phyloP scores from a whole-genome alignment of 2,113 vertebrate species.

The Oostethus manadensis region DNA sequence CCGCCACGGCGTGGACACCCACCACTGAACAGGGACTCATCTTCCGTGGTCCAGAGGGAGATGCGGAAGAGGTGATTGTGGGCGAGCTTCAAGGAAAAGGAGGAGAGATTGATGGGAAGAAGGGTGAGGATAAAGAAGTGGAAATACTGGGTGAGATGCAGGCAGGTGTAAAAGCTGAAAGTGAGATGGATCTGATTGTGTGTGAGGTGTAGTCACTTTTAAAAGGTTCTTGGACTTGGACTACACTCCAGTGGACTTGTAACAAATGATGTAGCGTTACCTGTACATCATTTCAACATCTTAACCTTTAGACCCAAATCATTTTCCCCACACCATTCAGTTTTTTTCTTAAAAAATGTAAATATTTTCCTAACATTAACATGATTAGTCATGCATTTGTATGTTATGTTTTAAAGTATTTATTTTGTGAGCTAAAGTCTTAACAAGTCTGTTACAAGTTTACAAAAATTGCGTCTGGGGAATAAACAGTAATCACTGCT shows the following conservation, averaged over 20 bases:
- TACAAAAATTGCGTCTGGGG: background rate
- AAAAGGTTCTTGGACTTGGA: background rate
- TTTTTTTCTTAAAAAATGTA: constrained; percentile 27
- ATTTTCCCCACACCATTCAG: constrained; percentile 30
- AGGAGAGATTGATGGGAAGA: constrained; percentile 12
- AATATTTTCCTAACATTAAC: constrained; percentile 39
- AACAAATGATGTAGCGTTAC: background rate
- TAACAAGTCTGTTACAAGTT: constrained; percentile 11
- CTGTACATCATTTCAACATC: too few relatives aligned
- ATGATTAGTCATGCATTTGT: constrained; percentile 15
- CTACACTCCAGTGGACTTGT: too few relatives aligned
- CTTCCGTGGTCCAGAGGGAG: constrained; percentile 66
- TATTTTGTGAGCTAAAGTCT: constrained; percentile 21
- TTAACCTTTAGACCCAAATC: constrained; percentile 11
- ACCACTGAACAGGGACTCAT: constrained; percentile 82
- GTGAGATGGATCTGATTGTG: constrained; percentile 39
- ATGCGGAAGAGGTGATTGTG: constrained; percentile 18
- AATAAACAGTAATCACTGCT: too few relatives aligned
- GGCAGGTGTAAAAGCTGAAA: constrained; percentile 21
- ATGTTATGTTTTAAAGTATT: constrained; percentile 19
- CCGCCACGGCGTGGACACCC: constrained; percentile 77
- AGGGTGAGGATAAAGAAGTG: constrained; percentile 29
- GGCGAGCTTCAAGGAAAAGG: constrained; percentile 27
- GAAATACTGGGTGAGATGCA: constrained; percentile 26
- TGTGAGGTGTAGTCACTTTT: constrained; percentile 30